Evolutionary conservation across 1,140 invertebrate genomes (phyloP).

Genomic region (Hyles vespertilio): DNA sequence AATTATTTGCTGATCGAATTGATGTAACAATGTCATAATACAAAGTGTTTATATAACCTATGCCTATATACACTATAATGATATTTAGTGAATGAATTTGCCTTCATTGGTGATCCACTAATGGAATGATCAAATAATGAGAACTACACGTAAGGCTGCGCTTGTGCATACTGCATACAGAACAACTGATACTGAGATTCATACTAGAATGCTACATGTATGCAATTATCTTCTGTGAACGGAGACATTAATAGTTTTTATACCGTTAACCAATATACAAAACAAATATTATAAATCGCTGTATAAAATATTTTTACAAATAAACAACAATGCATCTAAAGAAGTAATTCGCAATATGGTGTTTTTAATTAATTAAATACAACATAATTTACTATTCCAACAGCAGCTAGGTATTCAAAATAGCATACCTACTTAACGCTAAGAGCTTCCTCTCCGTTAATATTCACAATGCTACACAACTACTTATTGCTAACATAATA

Average conservation of each 20-base stretch:
- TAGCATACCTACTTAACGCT: conserved; percentile 21
- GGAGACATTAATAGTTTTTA: conserved; percentile 4
- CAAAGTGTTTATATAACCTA: background rate
- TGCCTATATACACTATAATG: background rate
- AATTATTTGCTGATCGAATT: too few relatives aligned
- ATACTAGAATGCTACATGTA: conserved; percentile 36
- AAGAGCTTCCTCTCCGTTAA: conserved; percentile 30
- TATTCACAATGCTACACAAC: conserved; percentile 22
- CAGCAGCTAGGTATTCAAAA: conserved; percentile 15
- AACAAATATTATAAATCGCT: conserved; percentile 5
- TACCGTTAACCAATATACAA: conserved; percentile 1
- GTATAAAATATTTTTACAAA: conserved; percentile 12
- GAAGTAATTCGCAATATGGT: conserved; percentile 13
- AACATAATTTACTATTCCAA: conserved; percentile 15
- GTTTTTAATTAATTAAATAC: conserved; percentile 13
- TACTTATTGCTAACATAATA: conserved; percentile 39
- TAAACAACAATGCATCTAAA: conserved; percentile 16
- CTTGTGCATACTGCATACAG: conserved; percentile 13
- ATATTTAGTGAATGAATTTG: background rate
- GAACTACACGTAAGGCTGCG: conserved; percentile 15
- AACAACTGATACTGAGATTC: conserved; percentile 41
- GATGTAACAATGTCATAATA: background rate
- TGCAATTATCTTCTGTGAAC: background rate
- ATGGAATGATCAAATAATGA: conserved; percentile 51
- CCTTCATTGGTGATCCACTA: conserved; percentile 11